Evolutionary conservation across 1,140 invertebrate genomes (phyloP).

Genomic region (Antheraea pernyi): DNA sequence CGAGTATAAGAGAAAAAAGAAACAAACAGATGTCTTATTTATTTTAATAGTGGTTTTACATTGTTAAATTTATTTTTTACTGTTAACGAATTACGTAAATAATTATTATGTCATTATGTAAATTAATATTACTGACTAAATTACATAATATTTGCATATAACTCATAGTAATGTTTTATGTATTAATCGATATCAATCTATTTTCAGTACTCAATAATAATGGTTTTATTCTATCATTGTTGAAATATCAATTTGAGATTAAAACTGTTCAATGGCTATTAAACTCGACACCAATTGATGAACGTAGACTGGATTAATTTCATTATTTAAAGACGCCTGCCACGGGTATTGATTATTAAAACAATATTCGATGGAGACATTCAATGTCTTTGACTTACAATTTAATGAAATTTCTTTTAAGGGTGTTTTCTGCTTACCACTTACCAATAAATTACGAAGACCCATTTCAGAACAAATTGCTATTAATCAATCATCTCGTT

Average conservation of each 20-base stretch:
- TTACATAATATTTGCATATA: no score
- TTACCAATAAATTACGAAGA: conserved; percentile 34
- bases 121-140: no score
- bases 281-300: conserved; percentile 52
- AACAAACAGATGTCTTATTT: conserved; percentile 44
- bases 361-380: conserved; percentile 48
- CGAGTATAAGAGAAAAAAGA: conserved; percentile 61
- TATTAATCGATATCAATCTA: no score
- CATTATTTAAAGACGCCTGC: conserved; percentile 36
- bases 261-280: conserved; percentile 51
- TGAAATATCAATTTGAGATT: conserved; percentile 62
- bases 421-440: conserved; percentile 36
- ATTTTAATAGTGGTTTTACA: neutral
- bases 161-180: no score
- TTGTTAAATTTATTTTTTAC: neutral
- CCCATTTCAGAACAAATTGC: conserved; percentile 21
- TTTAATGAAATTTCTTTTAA: conserved; percentile 51
- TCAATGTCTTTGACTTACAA: conserved; percentile 21
- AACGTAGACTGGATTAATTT: conserved; percentile 56
- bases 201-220: conserved; percentile 10
- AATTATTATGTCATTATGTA: no score
- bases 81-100: neutral
- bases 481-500: conserved; percentile 30
- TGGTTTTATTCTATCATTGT: conserved; percentile 34
- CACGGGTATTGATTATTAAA: conserved; percentile 23